Conservation (phyloP, 2,797 vertebrate genomes). For the Coranthus polyacanthus region DNA sequence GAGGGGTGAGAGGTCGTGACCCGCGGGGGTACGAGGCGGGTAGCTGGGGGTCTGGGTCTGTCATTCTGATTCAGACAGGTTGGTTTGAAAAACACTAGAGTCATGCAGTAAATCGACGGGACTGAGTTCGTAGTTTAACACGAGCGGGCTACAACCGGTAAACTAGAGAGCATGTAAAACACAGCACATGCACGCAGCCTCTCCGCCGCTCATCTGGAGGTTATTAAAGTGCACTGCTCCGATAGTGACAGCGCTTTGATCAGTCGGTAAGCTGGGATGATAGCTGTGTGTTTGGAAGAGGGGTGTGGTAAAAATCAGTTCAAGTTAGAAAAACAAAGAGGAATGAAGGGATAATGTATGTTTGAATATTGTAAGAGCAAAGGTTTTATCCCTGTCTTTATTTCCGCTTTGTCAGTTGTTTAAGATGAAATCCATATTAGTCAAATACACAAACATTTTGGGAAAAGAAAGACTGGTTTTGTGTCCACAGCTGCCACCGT, state of each 20-base stretch:
- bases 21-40: conserved; percentile 24
- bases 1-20: conserved; percentile 55
- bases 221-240: conserved; percentile 11
- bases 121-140: no score
- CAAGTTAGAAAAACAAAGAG: conserved; percentile 9
- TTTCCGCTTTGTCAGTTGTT: no score
- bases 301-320: neutral
- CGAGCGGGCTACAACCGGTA: neutral
- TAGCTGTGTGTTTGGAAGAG: conserved; percentile 5
- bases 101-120: neutral
- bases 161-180: neutral
- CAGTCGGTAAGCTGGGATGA: conserved; percentile 13
- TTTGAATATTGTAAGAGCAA: neutral
- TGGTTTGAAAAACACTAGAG: conserved; percentile 15
- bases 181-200: no score
- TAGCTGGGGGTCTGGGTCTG: neutral
- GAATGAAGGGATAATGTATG: conserved; percentile 6
- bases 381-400: neutral
- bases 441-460: no score
- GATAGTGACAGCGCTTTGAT: conserved; percentile 33
- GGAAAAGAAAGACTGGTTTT: no score
- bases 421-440: no score
- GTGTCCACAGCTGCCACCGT: no score
- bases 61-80: conserved; percentile 27
- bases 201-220: conserved; percentile 2